Percentiles rank a stretch among this genome's conserved stretches.
Conservation (phyloP, 2,113 vertebrate genomes). For the Amia ocellicauda region DNA sequence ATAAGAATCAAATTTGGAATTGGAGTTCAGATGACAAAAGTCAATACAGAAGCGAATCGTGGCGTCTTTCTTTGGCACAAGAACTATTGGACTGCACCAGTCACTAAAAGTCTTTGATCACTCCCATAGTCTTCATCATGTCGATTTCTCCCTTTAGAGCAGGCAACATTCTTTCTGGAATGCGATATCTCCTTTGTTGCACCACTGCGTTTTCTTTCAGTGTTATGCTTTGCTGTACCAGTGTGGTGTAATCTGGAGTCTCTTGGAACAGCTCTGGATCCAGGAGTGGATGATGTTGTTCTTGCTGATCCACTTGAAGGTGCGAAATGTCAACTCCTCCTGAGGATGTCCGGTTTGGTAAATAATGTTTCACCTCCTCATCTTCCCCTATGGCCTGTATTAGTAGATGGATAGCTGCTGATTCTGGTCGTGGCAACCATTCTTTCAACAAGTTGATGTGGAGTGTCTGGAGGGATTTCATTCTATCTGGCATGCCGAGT, state of each 20-base stretch:
- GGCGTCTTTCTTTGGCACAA: constrained; percentile 28
- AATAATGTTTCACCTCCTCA: too few relatives aligned
- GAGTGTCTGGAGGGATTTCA: too few relatives aligned
- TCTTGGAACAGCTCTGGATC: constrained; percentile 6
- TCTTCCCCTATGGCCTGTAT: too few relatives aligned
- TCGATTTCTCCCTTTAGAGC: constrained; percentile 15
- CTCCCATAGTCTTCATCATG: constrained; percentile 16
- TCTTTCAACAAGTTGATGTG: too few relatives aligned
- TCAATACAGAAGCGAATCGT: constrained; percentile 27
- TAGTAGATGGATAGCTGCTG: too few relatives aligned
- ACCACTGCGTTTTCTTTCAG: background rate
- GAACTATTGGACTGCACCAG: constrained; percentile 30
- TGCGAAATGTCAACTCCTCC: too few relatives aligned
- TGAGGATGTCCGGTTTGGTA: too few relatives aligned
- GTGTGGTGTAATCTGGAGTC: background rate
- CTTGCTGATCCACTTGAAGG: too few relatives aligned
- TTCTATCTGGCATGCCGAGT: too few relatives aligned
- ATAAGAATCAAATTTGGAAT: constrained; percentile 22
- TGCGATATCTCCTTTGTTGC: constrained; percentile 4
- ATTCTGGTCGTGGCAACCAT: too few relatives aligned
- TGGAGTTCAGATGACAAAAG: constrained; percentile 25
- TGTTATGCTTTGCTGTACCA: constrained; percentile 12
- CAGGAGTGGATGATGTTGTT: background rate
- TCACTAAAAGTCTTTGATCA: constrained; percentile 29
- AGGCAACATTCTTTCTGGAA: background rate